These are phyloP conservation scores for Thermophis baileyi DNA, from an alignment of 2,113 vertebrate genomes.

Conservation along the genomic window DNA sequence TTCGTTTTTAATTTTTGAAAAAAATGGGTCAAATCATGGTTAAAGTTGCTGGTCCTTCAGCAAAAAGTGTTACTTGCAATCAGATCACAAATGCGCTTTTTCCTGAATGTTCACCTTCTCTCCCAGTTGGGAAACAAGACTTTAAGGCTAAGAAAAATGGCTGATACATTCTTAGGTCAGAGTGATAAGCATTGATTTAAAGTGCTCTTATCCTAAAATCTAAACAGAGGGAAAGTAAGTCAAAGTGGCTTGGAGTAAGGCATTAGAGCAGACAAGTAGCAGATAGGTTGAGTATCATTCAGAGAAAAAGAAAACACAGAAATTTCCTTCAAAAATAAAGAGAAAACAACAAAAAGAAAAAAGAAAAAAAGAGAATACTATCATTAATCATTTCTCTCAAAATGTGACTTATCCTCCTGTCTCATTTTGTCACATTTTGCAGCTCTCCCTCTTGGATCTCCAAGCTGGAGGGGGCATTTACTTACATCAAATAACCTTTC, in stretches of 20 bases:
- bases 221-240: slow-evolving; percentile 73
- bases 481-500: slow-evolving; percentile 99
- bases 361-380: slow-evolving; percentile 5
- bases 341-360: neutral
- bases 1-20: neutral
- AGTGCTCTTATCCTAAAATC: slow-evolving; percentile 40
- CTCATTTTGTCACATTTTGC: slow-evolving; percentile 99
- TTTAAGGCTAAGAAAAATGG: slow-evolving; percentile 59
- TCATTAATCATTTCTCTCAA: slow-evolving; percentile 79
- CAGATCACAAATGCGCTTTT: neutral
- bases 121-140: slow-evolving; percentile 30
- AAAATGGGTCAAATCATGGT: neutral
- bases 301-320: slow-evolving; percentile 69
- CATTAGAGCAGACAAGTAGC: slow-evolving; percentile 75
- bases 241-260: slow-evolving; percentile 72
- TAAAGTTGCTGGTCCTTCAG: slow-evolving; percentile 28
- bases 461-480: slow-evolving; percentile 98
- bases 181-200: slow-evolving; percentile 43
- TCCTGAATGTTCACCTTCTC: neutral
- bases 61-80: slow-evolving; percentile 5
- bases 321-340: slow-evolving; percentile 43
- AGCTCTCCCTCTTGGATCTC: slow-evolving; percentile 80
- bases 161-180: slow-evolving; percentile 52
- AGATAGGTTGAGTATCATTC: slow-evolving; percentile 62
- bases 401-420: slow-evolving; percentile 99